Evolutionary conservation across 2,113 vertebrate species (phyloP), one percentile per base, ranked within the genome.

Genomic region (Hystrix cristata): DNA sequence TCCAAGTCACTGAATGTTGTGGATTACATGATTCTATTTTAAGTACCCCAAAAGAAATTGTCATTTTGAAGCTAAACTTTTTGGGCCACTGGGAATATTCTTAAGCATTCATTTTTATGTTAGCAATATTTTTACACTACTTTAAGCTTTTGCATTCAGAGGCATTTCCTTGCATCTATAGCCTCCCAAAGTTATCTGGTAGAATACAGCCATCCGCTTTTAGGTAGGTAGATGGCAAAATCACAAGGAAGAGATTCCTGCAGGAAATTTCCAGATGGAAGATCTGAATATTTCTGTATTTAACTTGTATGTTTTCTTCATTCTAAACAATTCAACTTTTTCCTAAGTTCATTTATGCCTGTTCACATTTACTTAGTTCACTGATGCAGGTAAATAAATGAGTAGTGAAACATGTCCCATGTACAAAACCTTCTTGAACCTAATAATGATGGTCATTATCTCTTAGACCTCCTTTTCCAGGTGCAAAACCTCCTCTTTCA

Each of bases 201-300:
- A 79, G 90, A 92, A 43, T 7, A 76, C 21, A 92, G 65, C 43
- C 23, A 14, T 79, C 76, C 95, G 78, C 78, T 94, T 85, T 86
- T 31, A 92, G 59, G 83, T 43, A 57, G 23, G 48, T 25, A 38
- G 29, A 60, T 89, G 78, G 81, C 48, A 86, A 88, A 85, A 88
- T 84, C 87, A 89, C 74, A 64, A 46, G 43, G 76, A 25, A 93
- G 74, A 64, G 53, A 34, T 5, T 93, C 64, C 69, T 62, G 18
- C 21, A 76, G 95, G 80, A 84, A 55, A 64, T 80, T 92, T 87
- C 94, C 80, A 96, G 67, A 91, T 92, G 46, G 90, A 60, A 38
- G 46, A 76, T 60, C 48, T 71, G 90, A 91, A 38, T 60, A 65
- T 82, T 87, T 96, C 57, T 23, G 96, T 67, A 92, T 55, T 82